These are phyloP conservation scores for Eufriesea mexicana DNA, from an alignment of 1,140 invertebrate genomes.

Conservation along the genomic window DNA sequence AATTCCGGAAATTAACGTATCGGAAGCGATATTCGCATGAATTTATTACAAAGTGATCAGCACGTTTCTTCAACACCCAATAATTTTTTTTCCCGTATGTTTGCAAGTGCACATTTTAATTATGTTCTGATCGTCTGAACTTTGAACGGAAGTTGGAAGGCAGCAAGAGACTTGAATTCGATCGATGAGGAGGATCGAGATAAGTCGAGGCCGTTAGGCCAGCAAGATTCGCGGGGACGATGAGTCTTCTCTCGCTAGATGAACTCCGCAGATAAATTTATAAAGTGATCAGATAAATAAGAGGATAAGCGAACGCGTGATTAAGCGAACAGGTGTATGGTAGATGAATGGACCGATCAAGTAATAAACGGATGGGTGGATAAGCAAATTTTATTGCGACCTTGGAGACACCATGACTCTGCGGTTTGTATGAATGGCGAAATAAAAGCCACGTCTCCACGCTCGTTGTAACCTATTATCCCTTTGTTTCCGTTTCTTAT, in stretches of 20 bases:
- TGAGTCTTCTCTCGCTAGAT: neutral
- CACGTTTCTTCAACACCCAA: too few species aligned
- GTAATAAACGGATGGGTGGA: neutral
- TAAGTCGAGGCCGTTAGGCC: neutral
- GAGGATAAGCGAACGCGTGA: slow-evolving; percentile 8
- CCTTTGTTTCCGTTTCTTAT: too few species aligned
- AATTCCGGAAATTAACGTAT: too few species aligned
- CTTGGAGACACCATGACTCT: neutral
- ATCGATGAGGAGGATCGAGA: slow-evolving; percentile 10
- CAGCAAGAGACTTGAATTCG: neutral
- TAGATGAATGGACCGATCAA: neutral
- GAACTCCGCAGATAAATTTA: neutral
- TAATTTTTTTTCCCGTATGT: too few species aligned
- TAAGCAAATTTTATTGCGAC: slow-evolving; percentile 6
- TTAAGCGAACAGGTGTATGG: slow-evolving; percentile 10
- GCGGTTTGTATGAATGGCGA: neutral
- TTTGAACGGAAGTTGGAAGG: neutral
- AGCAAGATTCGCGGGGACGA: neutral
- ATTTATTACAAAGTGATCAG: too few species aligned
- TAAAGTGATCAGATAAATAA: slow-evolving; percentile 19
- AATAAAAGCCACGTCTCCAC: too few species aligned
- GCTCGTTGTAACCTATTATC: too few species aligned
- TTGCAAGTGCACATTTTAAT: neutral
- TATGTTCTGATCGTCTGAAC: neutral
- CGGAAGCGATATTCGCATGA: too few species aligned